Base-by-base conservation (phyloP, 2,888 invertebrate genomes). In the Eristalis pertinax region DNA sequence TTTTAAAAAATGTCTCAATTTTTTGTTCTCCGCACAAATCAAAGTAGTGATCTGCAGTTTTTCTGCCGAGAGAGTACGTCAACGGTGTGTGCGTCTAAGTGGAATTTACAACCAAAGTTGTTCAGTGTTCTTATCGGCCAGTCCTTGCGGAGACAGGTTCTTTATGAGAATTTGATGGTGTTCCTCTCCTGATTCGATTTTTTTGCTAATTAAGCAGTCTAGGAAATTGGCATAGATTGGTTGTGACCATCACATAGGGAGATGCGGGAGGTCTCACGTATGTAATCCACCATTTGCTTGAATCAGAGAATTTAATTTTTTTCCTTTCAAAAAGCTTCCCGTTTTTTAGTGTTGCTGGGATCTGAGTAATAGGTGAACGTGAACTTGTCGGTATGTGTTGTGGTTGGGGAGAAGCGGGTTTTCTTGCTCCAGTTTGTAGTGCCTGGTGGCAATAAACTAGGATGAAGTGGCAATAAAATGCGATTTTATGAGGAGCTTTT, bases 381-480 rank as follows among this genome's bases (percentile, higher is more conserved):
- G 69, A 65, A 85, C 77, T 80, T 76, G 67, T 58, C 60, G 68
- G 41, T 68, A 32, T 74, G 68, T 68, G 73, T 58, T 24, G 60
- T 13, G 15, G 60, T 26, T 15, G 60, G 4, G 26, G 13, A 26
- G 11, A 4, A 26, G 43, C 63, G 43, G 8, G 43, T 38, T 67
- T 62, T 56, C 38, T 38, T n/a, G 24, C 10, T n/a, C 56, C 56
- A n/a, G 43, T 68, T 35, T 43, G 2, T 60, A 69, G 19, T 50
- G 50, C 15, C 22, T 60, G 81, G 76, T 74, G 80, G 70, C 74
- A 82, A 86, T 82, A 86, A 86, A 86, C 77, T 86, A 74, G 74
- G 77, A 86, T 86, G 85, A 86, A 86, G 85, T 86, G 85, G 82
- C 77, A 82, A 86, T 86, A 86, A 86, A 86, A 86, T 85, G 70